These are phyloP conservation scores for Pseudocheirus occidentalis DNA, from an alignment of 2,797 vertebrate genomes.

Conservation along the genomic window DNA sequence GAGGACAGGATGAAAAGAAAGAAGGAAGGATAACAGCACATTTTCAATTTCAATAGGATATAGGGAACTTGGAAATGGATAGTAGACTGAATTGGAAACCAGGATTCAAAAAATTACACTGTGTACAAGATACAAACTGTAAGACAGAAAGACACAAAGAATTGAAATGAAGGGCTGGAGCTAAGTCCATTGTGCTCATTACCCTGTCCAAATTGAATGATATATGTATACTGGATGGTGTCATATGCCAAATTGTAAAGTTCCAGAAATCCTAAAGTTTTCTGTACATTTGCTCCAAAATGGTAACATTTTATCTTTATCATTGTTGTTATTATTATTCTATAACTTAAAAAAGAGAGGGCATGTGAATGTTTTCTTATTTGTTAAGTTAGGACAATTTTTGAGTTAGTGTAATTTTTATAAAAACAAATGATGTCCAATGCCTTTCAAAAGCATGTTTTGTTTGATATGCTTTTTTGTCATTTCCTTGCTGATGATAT, in stretches of 20 bases:
- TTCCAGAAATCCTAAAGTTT: background rate
- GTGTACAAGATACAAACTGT: too few species aligned
- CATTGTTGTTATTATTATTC: background rate
- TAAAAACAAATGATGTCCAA: slow-evolving; percentile 35
- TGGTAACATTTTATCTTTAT: background rate
- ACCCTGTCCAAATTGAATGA: background rate
- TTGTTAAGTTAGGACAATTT: slow-evolving; percentile 15
- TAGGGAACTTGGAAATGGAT: too few species aligned
- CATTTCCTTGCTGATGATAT: slow-evolving; percentile 63
- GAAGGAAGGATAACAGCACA: too few species aligned
- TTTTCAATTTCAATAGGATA: too few species aligned
- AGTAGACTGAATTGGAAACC: too few species aligned
- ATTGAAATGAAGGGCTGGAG: too few species aligned
- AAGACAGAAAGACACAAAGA: too few species aligned
- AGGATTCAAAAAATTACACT: too few species aligned
- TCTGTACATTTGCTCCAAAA: background rate
- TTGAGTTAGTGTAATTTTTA: slow-evolving; percentile 22
- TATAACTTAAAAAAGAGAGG: background rate
- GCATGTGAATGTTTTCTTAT: background rate
- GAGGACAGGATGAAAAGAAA: too few species aligned
- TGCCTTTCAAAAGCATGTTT: slow-evolving; percentile 53
- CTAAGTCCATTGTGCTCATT: background rate
- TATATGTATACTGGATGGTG: background rate
- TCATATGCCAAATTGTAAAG: background rate
- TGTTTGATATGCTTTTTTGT: slow-evolving; percentile 69